Base-by-base conservation (phyloP, 2,113 vertebrate species). In the Damaliscus lunatus region DNA sequence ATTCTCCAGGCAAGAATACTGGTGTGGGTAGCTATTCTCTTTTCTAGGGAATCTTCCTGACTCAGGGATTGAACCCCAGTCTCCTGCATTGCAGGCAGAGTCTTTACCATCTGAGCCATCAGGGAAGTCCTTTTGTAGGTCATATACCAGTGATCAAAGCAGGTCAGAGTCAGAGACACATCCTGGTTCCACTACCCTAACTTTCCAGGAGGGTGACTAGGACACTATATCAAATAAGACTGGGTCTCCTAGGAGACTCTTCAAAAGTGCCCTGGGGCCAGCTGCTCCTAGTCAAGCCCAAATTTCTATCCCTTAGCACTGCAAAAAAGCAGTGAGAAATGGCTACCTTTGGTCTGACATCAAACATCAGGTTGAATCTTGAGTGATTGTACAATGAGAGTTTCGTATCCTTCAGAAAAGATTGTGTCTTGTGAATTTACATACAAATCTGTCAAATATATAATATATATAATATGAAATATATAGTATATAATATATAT, bases 371-470 rank as follows among this genome's bases (percentile, higher is more conserved):
- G 55, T 71, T 40, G 80, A 96, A 50, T 86, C 95, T 55, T 74
- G 29, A 90, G 93, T 59, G 43, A 33, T 0, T 55, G 33, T 3
- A 33, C 50, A 60, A 31, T 77, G 78, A n/a, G 74, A 36, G 57
- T 91, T 55, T 90, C 64, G 0, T 48, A 6, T 64, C 67, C 94
- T 97, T 40, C 80, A 64, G 83, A 94, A 97, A 95, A 96, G 80
- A 91, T 2, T 78, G 97, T 33, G 80, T 52, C n/a, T 53, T 94
- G 55, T 55, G 57, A 97, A 84, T 96, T 90, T 88, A 85, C 62
- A 82, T 60, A 90, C 60, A 96, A 55, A 57, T 91, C 59, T 97
- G 87, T 95, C 59, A 95, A 95, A 96, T 62, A 5, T 62, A n/a
- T 94, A 60, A 95, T 62, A 53, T 3, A 23, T 23, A n/a, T 14